Evolutionary conservation across 2,888 invertebrate genomes (phyloP).

Genomic region (Lycia hirtaria): DNA sequence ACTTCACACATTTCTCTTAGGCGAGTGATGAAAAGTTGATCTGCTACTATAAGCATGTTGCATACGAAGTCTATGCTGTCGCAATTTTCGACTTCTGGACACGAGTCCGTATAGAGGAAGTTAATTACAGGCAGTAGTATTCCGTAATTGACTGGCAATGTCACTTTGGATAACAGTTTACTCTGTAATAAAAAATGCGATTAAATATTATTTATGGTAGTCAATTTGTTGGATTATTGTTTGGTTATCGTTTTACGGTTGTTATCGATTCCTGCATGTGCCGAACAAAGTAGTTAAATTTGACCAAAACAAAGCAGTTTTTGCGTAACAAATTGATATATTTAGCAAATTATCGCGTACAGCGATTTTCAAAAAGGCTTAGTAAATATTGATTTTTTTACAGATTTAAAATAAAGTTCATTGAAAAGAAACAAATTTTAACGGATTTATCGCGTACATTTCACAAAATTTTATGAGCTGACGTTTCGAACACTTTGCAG

Average conservation of each 20-base stretch:
- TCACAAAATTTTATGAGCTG: no score
- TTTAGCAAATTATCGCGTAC: no score
- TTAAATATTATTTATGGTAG: conserved; percentile 23
- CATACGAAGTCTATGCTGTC: conserved; percentile 90
- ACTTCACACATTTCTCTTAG: conserved; percentile 90
- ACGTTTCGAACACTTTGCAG: no score
- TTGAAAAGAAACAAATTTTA: no score
- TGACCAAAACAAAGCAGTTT: background rate
- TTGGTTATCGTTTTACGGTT: conserved; percentile 13
- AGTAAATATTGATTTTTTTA: no score
- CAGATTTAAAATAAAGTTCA: no score
- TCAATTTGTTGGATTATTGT: conserved; percentile 15
- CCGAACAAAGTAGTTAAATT: background rate
- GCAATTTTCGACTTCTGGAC: conserved; percentile 84
- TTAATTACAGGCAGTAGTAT: conserved; percentile 89
- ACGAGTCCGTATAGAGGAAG: conserved; percentile 90
- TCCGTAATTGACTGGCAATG: conserved; percentile 86
- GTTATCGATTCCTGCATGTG: conserved; percentile 1
- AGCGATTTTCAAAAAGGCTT: no score
- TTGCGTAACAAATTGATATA: background rate
- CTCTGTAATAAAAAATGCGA: conserved; percentile 72
- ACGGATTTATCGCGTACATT: no score
- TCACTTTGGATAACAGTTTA: conserved; percentile 77
- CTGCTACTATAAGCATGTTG: conserved; percentile 91
- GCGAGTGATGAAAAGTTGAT: conserved; percentile 90